Evolutionary conservation across 1,140 invertebrate genomes (phyloP).

Genomic region (Camponotus vicinus): DNA sequence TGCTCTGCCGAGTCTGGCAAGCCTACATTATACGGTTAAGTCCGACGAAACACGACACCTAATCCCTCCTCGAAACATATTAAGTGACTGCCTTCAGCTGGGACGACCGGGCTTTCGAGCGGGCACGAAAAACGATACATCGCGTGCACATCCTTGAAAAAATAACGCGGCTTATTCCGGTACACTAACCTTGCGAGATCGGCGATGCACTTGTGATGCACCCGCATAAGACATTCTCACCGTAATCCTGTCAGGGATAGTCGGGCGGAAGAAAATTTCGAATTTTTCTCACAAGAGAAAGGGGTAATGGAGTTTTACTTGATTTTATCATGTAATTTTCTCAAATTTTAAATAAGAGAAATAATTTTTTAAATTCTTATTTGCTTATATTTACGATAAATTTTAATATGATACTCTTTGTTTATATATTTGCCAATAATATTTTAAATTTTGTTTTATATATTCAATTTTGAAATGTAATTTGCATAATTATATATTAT

Average conservation of each 20-base stretch:
- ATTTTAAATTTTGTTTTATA: neutral
- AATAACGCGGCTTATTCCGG: constrained; percentile 38
- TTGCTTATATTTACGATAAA: neutral
- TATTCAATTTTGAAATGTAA: neutral
- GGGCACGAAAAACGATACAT: constrained; percentile 73
- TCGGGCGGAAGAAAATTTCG: neutral
- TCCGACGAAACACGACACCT: constrained; percentile 81
- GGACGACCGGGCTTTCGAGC: constrained; percentile 7
- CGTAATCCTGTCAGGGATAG: neutral
- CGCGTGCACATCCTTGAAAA: constrained; percentile 15
- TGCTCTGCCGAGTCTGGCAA: constrained; percentile 49
- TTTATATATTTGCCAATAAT: neutral
- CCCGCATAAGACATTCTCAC: constrained; percentile 18
- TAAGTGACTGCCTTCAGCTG: constrained; percentile 81
- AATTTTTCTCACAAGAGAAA: constrained; percentile 25
- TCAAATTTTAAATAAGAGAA: neutral
- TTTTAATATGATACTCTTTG: neutral
- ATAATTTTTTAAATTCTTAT: neutral
- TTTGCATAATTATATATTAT: neutral
- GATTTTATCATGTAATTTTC: neutral
- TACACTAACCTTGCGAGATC: constrained; percentile 24
- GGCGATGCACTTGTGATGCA: constrained; percentile 8
- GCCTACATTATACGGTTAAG: constrained; percentile 76
- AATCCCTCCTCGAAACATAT: constrained; percentile 82
- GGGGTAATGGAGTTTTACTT: neutral